phyloP scores from a whole-genome alignment of 2,797 vertebrate genomes.

The Trichosurus vulpecula region DNA sequence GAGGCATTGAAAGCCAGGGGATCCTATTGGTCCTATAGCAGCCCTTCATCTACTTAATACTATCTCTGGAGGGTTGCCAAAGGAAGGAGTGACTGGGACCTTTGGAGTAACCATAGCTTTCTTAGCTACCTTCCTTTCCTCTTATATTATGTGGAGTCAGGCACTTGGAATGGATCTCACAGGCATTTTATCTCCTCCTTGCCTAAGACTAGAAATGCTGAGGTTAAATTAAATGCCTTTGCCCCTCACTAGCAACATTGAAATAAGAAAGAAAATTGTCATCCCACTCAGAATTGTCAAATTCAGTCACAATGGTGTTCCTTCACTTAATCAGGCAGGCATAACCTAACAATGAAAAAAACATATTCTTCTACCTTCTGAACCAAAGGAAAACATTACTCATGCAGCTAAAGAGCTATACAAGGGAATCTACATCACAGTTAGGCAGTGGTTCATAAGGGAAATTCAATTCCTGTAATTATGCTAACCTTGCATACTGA shows the following conservation, averaged over 20 bases:
- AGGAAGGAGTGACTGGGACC: neutral
- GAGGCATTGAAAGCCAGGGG: neutral
- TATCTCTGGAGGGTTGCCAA: neutral
- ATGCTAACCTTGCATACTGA: neutral
- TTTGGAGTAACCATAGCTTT: neutral
- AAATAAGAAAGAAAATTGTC: constrained; percentile 1
- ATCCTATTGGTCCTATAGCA: neutral
- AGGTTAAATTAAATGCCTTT: constrained; percentile 3
- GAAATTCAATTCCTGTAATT: constrained; percentile 30
- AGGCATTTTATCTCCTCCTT: neutral
- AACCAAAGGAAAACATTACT: neutral
- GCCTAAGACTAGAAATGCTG: neutral
- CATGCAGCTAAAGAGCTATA: constrained; percentile 13
- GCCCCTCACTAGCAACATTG: neutral
- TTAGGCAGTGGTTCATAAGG: constrained; percentile 7
- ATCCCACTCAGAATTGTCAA: neutral
- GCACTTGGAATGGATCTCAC: neutral
- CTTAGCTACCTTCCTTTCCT: neutral
- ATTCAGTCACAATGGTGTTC: neutral
- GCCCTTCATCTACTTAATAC: neutral
- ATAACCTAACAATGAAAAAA: constrained; percentile 28
- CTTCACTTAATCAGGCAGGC: neutral
- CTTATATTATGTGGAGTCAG: neutral
- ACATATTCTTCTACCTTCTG: constrained; percentile 12
- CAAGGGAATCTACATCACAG: neutral